A percentile compares a stretch with the other conserved stretches of the same genome.
Evolutionary conservation across 1,140 invertebrate genomes (phyloP).

Genomic region (Periplaneta americana): DNA sequence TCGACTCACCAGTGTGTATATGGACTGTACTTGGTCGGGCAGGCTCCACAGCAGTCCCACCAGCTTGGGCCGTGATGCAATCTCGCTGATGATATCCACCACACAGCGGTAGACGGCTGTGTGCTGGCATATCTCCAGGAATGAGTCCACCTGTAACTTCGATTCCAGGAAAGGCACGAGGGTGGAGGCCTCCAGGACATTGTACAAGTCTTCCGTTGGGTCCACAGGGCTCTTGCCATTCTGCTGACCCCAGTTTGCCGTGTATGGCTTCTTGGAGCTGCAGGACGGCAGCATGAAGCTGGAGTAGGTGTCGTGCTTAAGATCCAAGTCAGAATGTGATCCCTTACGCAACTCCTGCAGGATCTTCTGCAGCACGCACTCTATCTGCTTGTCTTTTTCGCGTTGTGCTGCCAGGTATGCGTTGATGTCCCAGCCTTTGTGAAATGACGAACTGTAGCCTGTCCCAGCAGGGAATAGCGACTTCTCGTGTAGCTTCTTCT

Average conservation of each 20-base stretch:
- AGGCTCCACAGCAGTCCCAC: slow-evolving; percentile 16
- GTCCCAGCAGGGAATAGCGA: slow-evolving; percentile 23
- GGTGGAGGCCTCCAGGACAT: slow-evolving; percentile 31
- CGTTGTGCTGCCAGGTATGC: slow-evolving; percentile 33
- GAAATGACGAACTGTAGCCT: slow-evolving; percentile 29
- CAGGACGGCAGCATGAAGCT: slow-evolving; percentile 12
- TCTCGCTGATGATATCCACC: slow-evolving; percentile 21
- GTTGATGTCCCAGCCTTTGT: slow-evolving; percentile 33
- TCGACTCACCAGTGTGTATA: slow-evolving; percentile 11
- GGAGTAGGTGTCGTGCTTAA: slow-evolving; percentile 1
- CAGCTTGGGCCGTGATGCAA: slow-evolving; percentile 10
- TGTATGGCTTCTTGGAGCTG: background rate
- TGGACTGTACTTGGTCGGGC: slow-evolving; percentile 15
- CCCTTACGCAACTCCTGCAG: slow-evolving; percentile 1
- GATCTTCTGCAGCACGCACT: slow-evolving; percentile 17
- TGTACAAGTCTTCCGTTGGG: slow-evolving; percentile 30
- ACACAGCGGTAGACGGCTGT: slow-evolving; percentile 24
- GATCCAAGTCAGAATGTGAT: background rate
- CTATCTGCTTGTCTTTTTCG: slow-evolving; percentile 35
- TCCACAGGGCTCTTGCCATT: slow-evolving; percentile 20
- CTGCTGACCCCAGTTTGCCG: background rate
- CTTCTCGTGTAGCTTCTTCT: background rate
- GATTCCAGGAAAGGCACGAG: slow-evolving; percentile 34
- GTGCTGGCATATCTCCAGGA: slow-evolving; percentile 32
- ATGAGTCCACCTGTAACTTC: slow-evolving; percentile 22